Evolutionary conservation across 2,888 invertebrate genomes (phyloP).

Genomic region (Phaedon cochleariae): DNA sequence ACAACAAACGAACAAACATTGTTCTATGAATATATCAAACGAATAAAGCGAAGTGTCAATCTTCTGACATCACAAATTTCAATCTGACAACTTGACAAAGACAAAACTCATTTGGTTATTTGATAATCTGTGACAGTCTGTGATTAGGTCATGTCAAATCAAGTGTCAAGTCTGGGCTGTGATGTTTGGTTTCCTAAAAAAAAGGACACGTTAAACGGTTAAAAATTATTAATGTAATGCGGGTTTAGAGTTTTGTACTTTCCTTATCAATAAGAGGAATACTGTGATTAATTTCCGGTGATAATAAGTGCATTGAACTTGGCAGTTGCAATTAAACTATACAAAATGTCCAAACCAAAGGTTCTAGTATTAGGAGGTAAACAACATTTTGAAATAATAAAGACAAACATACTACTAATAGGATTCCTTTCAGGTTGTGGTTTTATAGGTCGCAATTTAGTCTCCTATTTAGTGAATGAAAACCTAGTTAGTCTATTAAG

Average conservation of each 20-base stretch:
- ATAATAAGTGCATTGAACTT: conserved; percentile 17
- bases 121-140: too few relatives aligned
- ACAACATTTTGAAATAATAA: background rate
- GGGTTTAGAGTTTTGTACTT: background rate
- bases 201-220: too few relatives aligned
- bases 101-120: too few relatives aligned
- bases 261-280: background rate
- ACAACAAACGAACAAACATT: too few relatives aligned
- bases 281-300: conserved; percentile 17
- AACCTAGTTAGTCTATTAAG: conserved; percentile 78
- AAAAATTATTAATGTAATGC: conserved; percentile 9
- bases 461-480: conserved; percentile 80
- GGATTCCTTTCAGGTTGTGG: conserved; percentile 77
- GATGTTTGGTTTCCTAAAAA: too few relatives aligned
- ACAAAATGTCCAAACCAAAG: conserved; percentile 50
- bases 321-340: background rate
- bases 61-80: too few relatives aligned
- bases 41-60: too few relatives aligned
- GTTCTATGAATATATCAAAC: too few relatives aligned
- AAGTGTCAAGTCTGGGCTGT: too few relatives aligned
- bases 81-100: too few relatives aligned
- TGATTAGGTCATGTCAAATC: too few relatives aligned
- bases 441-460: conserved; percentile 90
- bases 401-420: background rate
- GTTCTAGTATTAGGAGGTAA: conserved; percentile 51